Evolutionary conservation across 2,797 vertebrate genomes (phyloP), one percentile per base, ranked within the genome.

Genomic region (Lophius americanus): DNA sequence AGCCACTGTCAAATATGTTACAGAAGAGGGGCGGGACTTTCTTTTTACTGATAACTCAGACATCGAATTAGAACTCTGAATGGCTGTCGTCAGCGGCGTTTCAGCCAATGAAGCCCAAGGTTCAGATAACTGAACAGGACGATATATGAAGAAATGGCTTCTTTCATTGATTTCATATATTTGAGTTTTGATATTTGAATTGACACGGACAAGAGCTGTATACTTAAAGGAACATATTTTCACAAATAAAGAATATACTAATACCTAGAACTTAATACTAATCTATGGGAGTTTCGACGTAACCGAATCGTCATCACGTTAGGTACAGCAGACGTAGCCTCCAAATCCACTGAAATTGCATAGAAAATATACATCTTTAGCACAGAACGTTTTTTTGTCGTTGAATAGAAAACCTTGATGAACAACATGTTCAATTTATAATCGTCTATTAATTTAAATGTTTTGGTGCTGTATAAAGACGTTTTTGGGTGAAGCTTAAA

Each of bases 1-100:
- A 86, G 80, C 82, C 9, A 41, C 76, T 87, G 83, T 87, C 85
- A 86, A 65, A 82, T 60, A 64, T 42, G 39, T 11, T 11, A 37
- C 9, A 9, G 39, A 43, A 3, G 36, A 35, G 58, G 51, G 84
- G 82, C 56, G 73, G 78, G 63, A 0, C 50, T 48, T 4, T 4
- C 0, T 3, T 0, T 3, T 14, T 33, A 79, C 3, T 60, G 84
- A 75, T 76, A 64, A 60, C 33, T 4, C 10, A 4, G 2, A 0
- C 8, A 12, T 0, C 82, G 75, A 86, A 78, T 82, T 8, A 57
- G 0, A 59, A 35, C 5, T 0, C 3, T 0, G 9, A 35, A 46
- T 3, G 4, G 23, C 37, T 1, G n/a, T 58, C 14, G 0, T 13
- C 1, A 2, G 9, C 2, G 1, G 4, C 7, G 3, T 13, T 2